Evolutionary conservation across 2,888 invertebrate species (phyloP), one percentile per base, ranked within the genome.

Genomic region (Tachystola acroxantha): DNA sequence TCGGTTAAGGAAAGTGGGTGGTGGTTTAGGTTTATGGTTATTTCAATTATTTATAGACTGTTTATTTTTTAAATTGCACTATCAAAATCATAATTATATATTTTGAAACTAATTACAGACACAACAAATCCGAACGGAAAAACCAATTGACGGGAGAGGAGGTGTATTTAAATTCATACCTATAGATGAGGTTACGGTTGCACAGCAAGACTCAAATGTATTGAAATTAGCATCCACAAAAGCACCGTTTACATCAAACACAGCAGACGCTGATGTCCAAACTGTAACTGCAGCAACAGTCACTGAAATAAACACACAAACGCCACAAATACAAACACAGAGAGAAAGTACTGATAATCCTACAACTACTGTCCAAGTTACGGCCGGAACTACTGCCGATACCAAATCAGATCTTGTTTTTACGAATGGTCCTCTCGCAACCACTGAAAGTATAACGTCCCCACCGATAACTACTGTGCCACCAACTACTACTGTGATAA

Each of bases 51-150:
- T 10, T 3, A 27, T 27, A 11, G 10, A 22, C 22, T 22, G 1
- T 22, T n/a, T 22, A 22, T 22, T 7, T 22, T 22, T 1, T 22
- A 27, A 27, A 10, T 27, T n/a, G n/a, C n/a, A n/a, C n/a, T n/a
- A n/a, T n/a, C n/a, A n/a, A 22, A 19, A 20, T 20, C 11, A 11
- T 31, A 22, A 36, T 16, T 34, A 24, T 36, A 41, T 40, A 32
- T 41, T 32, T 46, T 50, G 41, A 41, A 31, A 54, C 62, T 43
- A 53, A 48, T 63, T 86, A 47, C 84, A 88, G 88, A 88, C 88
- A 41, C 74, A 88, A 69, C 73, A 84, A 78, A 88, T 88, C 48
- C 74, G 86, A 42, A 88, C 88, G 13, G 87, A 88, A 70, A 86
- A 70, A 50, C 86, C 88, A 39, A 64, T 51, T 46, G 75, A 78